phyloP scores from a whole-genome alignment of 2,888 invertebrate genomes.

The Watsonalla cultraria region DNA sequence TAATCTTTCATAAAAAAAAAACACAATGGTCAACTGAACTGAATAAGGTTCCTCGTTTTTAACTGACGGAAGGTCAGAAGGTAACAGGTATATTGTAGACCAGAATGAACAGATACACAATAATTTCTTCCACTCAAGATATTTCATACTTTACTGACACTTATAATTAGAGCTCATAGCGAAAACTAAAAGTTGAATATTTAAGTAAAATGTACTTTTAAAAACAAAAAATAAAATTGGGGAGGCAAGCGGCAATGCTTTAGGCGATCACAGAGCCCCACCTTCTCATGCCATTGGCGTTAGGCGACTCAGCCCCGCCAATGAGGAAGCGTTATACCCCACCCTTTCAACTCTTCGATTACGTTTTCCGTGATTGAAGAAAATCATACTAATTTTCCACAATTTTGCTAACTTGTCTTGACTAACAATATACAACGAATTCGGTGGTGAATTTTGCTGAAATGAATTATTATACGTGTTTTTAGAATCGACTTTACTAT shows the following conservation, averaged over 20 bases:
- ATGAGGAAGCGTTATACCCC: slow-evolving; percentile 65
- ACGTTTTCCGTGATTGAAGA: slow-evolving; percentile 49
- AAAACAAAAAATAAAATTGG: slow-evolving; percentile 35
- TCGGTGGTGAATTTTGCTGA: not conserved
- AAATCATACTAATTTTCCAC: slow-evolving; percentile 35
- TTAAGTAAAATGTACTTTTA: not conserved
- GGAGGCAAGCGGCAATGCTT: slow-evolving; percentile 58
- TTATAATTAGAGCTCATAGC: no score
- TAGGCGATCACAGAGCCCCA: slow-evolving; percentile 57
- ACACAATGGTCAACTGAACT: no score
- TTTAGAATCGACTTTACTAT: no score
- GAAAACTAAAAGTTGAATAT: no score
- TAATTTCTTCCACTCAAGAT: no score
- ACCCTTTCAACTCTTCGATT: slow-evolving; percentile 56
- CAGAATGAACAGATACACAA: no score
- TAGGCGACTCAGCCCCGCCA: slow-evolving; percentile 54
- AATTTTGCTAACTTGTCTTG: slow-evolving; percentile 16
- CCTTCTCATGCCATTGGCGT: slow-evolving; percentile 69
- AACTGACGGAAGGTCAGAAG: no score
- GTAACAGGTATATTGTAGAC: no score
- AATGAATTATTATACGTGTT: not conserved
- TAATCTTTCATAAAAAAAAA: no score
- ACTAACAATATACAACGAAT: not conserved
- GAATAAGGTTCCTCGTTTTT: no score
- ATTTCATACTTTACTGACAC: no score